These are phyloP conservation scores for Ascidia mentula DNA, from an alignment of 23 tunicate genomes.

Conservation along the genomic window DNA sequence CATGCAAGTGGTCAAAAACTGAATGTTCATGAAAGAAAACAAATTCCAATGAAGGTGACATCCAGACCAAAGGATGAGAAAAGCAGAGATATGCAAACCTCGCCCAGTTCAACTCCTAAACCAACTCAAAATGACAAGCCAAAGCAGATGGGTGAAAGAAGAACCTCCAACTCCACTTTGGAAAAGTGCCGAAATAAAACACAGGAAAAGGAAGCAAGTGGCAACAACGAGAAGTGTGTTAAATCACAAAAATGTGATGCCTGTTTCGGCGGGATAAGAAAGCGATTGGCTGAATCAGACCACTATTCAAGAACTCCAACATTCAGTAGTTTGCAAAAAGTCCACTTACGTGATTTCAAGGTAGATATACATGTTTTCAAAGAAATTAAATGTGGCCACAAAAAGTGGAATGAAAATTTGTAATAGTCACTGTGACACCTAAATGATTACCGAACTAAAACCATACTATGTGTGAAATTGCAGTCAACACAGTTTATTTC, in stretches of 20 bases:
- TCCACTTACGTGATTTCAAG: neutral
- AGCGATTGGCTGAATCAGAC: neutral
- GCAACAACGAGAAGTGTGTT: neutral
- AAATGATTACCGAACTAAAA: too few relatives aligned
- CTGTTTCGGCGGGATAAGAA: neutral
- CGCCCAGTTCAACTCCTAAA: neutral
- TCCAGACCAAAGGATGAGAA: neutral
- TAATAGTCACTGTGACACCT: too few relatives aligned
- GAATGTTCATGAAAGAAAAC: neutral
- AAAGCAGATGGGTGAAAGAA: neutral
- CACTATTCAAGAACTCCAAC: neutral
- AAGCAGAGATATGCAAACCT: neutral
- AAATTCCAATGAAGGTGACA: neutral
- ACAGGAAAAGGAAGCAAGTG: neutral
- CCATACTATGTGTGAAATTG: too few relatives aligned
- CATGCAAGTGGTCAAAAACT: too few relatives aligned
- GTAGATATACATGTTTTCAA: neutral
- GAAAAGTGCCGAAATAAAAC: neutral
- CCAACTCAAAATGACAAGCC: neutral
- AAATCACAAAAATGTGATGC: neutral
- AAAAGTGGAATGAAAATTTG: too few relatives aligned
- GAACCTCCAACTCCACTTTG: neutral
- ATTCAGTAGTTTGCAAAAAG: neutral
- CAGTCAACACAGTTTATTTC: too few relatives aligned
- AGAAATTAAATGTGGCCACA: too few relatives aligned